A percentile compares a stretch with the other conserved stretches of the same genome.
Conservation (phyloP, 2,113 vertebrate genomes). For the Eurypyga helias region DNA sequence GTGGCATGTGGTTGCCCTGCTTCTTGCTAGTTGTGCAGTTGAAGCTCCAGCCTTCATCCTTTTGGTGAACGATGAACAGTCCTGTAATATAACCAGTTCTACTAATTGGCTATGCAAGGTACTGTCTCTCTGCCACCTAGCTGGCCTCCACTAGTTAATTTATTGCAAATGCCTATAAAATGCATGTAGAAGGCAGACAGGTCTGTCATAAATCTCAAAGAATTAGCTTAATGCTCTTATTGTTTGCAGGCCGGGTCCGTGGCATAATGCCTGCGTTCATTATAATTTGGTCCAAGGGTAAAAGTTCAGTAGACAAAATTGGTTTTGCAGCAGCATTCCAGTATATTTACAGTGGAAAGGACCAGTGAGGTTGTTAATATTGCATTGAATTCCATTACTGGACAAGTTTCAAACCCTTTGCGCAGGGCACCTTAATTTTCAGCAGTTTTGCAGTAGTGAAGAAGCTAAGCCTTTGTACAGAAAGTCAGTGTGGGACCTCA, state of each 20-base stretch:
- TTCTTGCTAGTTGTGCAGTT: background rate
- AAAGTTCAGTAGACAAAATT: slow-evolving; percentile 13
- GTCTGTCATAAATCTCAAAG: slow-evolving; percentile 63
- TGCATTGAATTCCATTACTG: background rate
- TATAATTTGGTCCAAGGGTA: background rate
- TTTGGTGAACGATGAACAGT: background rate
- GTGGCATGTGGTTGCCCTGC: background rate
- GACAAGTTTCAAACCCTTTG: background rate
- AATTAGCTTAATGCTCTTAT: slow-evolving; percentile 42
- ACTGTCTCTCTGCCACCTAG: background rate
- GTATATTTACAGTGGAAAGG: slow-evolving; percentile 2
- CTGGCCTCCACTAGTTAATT: slow-evolving; percentile 51
- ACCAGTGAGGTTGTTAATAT: background rate
- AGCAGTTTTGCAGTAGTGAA: background rate
- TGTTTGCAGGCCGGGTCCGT: slow-evolving; percentile 20
- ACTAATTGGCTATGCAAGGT: background rate
- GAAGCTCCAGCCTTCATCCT: background rate
- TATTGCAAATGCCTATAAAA: slow-evolving; percentile 69
- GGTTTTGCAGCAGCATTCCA: background rate
- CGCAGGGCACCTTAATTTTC: background rate
- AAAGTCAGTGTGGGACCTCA: background rate
- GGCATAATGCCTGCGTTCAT: background rate
- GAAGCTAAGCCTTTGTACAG: background rate
- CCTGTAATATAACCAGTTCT: background rate
- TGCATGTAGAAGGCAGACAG: slow-evolving; percentile 55